Evolutionary conservation across 2,797 vertebrate species (phyloP), one percentile per base, ranked within the genome.

Genomic region (Vireo griseus): DNA sequence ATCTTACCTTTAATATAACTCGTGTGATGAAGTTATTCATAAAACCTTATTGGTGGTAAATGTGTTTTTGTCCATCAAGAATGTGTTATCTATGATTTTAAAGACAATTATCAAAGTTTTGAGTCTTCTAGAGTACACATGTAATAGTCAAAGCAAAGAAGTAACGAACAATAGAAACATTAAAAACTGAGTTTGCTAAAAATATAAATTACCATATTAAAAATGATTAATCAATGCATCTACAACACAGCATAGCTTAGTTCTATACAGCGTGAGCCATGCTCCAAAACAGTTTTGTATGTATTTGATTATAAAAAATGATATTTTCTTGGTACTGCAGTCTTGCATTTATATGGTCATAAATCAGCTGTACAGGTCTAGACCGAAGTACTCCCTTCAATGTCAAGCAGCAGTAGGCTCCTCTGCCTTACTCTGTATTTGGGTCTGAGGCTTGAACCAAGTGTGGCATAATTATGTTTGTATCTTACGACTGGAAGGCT

Each of bases 191-290:
- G 4, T 50, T 90, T 90, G 5, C 33, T 69, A 25, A 80, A 80
- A 45, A 10, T 40, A 44, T 11, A 4, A 52, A 26, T 50, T 13
- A 55, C 11, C 21, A 19, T 24, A 37, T 71, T 63, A 51, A 24
- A 69, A 50, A 21, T 24, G 21, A 35, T 55, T 69, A 61, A 20
- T 57, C 33, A 66, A 4, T 51, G 12, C 6, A 20, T 76, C 10
- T 88, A 10, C 10, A 79, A 10, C 13, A 45, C 26, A 76, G 5
- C 2, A 7, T 39, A 52, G 5, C 17, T 85, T 72, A 24, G 2
- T 59, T 76, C 11, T 48, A 1, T 45, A 16, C 15, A 31, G 16
- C 2, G 1, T 29, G 47, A 73, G 9, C 12, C 1, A 0, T 2
- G 1, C 12, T 79, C 7, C 29, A 66, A 39, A 65, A 14, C 22